phyloP scores from a whole-genome alignment of 2,797 vertebrate genomes.

The Sus cebifrons region DNA sequence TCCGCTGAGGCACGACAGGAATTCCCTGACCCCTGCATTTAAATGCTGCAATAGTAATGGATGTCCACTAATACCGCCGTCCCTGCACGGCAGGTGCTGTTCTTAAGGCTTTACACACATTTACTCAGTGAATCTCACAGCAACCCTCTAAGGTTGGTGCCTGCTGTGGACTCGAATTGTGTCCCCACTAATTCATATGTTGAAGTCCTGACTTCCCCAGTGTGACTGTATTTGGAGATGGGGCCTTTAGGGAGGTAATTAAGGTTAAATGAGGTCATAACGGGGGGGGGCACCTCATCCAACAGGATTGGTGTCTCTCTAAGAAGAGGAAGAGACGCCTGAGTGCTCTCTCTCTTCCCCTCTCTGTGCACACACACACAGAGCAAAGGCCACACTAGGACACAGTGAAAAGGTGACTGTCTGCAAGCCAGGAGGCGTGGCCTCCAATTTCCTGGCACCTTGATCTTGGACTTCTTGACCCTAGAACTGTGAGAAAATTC shows the following conservation, averaged over 20 bases:
- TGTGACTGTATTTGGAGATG: background rate
- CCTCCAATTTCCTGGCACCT: background rate
- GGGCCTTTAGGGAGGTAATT: background rate
- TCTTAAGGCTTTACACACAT: accelerated
- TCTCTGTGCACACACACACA: accelerated
- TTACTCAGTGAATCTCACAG: background rate
- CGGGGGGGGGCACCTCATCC: background rate
- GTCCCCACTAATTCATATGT: background rate
- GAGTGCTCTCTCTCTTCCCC: background rate
- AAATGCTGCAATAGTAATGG: accelerated
- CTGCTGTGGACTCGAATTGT: background rate
- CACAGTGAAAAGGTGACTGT: background rate
- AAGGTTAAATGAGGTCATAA: background rate
- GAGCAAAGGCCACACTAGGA: background rate
- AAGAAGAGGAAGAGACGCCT: background rate
- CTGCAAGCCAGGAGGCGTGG: background rate
- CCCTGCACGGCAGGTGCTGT: accelerated
- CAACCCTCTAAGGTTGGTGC: background rate
- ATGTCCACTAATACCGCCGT: no score
- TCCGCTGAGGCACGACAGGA: background rate
- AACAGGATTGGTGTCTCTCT: background rate
- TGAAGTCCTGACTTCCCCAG: background rate
- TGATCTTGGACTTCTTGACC: background rate
- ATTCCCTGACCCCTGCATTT: background rate
- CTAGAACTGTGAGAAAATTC: background rate